Conservation (phyloP, 64 coral and sea anemone genomes). For the Trachythela sp. region DNA sequence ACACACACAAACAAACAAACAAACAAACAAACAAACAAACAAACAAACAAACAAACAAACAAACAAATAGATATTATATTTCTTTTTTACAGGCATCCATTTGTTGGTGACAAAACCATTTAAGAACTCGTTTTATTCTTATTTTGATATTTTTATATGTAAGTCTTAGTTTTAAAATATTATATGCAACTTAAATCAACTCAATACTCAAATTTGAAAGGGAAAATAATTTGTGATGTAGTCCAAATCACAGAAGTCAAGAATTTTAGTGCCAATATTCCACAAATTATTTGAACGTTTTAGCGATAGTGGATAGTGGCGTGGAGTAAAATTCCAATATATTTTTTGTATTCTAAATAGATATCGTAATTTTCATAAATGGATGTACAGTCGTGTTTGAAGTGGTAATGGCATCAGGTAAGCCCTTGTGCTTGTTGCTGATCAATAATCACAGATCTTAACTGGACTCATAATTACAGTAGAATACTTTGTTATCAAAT, state of each 20-base stretch:
- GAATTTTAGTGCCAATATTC: too few species aligned
- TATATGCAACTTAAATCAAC: too few species aligned
- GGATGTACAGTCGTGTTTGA: constrained; percentile 68
- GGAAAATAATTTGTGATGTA: too few species aligned
- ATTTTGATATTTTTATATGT: background rate
- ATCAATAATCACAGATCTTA: too few species aligned
- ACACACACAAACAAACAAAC: too few species aligned
- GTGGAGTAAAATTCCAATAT: too few species aligned
- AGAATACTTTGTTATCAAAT: background rate
- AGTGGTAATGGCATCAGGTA: constrained; percentile 64
- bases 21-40: too few species aligned
- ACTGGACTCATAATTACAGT: background rate
- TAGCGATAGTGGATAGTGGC: background rate
- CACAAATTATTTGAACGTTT: background rate
- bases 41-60: too few species aligned
- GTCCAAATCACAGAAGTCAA: too few species aligned
- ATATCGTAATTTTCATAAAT: constrained; percentile 66
- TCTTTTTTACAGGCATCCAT: constrained; percentile 56
- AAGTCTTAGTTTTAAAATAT: background rate
- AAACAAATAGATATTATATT: background rate
- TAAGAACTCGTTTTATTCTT: background rate
- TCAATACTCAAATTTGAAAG: too few species aligned
- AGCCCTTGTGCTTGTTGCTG: background rate
- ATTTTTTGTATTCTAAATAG: constrained; percentile 40
- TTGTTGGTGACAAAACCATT: constrained; percentile 53